These are phyloP conservation scores for Myiopsitta monachus DNA, from an alignment of 2,113 vertebrate genomes.

Conservation along the genomic window DNA sequence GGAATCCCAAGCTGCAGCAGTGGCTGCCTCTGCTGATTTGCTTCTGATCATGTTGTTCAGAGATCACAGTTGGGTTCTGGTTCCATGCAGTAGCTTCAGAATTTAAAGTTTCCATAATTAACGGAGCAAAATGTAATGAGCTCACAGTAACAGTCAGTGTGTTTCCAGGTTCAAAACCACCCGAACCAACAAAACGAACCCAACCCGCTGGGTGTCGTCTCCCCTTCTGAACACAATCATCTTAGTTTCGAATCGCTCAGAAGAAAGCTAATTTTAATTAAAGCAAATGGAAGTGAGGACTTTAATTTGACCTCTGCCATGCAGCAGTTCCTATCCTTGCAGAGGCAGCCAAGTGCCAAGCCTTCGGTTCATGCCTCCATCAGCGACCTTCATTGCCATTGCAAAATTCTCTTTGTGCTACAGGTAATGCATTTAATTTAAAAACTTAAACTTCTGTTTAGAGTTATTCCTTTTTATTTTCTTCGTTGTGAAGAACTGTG, in stretches of 20 bases:
- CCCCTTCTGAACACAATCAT: not conserved
- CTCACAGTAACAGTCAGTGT: not conserved
- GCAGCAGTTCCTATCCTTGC: not conserved
- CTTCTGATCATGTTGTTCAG: not conserved
- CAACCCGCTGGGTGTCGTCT: not conserved
- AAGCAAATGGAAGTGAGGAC: not conserved
- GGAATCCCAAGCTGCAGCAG: not conserved
- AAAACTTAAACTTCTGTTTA: not conserved
- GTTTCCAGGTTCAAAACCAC: not conserved
- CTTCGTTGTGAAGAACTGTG: not conserved
- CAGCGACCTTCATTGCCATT: not conserved
- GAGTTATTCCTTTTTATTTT: not conserved
- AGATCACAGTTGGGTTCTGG: not conserved
- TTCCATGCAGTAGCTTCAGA: not conserved
- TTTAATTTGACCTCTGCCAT: not conserved
- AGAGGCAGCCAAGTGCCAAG: not conserved
- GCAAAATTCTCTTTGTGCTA: not conserved
- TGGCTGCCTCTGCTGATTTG: accelerated
- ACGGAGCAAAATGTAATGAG: not conserved
- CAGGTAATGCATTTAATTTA: not conserved
- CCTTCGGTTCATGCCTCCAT: accelerated
- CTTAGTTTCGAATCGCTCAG: not conserved
- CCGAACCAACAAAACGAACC: too few species aligned
- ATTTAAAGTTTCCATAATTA: not conserved
- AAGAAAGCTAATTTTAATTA: not conserved